Evolutionary conservation across 2,113 vertebrate genomes (phyloP), one percentile per base, ranked within the genome.

Genomic region (Heloderma charlesbogerti): DNA sequence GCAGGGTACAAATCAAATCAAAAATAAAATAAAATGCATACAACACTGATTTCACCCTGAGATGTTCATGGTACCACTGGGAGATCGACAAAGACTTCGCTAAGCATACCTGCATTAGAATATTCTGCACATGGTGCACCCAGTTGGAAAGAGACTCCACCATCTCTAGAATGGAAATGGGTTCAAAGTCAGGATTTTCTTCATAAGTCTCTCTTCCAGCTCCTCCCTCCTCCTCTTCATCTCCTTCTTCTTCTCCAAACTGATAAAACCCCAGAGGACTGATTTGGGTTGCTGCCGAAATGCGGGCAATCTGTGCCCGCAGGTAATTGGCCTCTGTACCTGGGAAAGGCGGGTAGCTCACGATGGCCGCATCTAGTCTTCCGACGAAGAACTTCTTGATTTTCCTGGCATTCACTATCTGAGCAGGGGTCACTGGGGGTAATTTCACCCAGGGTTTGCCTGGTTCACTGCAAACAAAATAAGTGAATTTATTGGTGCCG

Each of bases 321-420:
- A 99, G 95, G 88, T 99, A 99, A 94, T 99, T 99, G 91, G 97
- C 95, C 94, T 99, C 99, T 16, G 98, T 98, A 54, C 99, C 99
- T 9, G 98, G 98, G 95, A 99, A 99, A 34, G 98, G 98, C 1
- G 99, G 99, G 89, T 98, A 99, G 94, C 98, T 98, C 84, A 97
- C 88, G 34, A 99, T 29, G 6, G 98, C 97, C 31, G 97, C 92
- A 66, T 99, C 97, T 72, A 99, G 97, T 29, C 91, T 95, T 4
- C 99, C 99, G 0, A 98, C 99, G 96, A 99, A 98, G 95, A 98
- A 98, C 92, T 98, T 99, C 86, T 97, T 97, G 91, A 99, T 98
- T 94, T 98, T 97, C 91, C 99, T 98, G 60, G 98, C 98, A 40
- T 89, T 95, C 40, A 96, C 98, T 88, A 99, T 99, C 95, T 99